Evolutionary conservation across 1,140 invertebrate genomes (phyloP), one percentile per base, ranked within the genome.

Genomic region (Megalopta genalis): DNA sequence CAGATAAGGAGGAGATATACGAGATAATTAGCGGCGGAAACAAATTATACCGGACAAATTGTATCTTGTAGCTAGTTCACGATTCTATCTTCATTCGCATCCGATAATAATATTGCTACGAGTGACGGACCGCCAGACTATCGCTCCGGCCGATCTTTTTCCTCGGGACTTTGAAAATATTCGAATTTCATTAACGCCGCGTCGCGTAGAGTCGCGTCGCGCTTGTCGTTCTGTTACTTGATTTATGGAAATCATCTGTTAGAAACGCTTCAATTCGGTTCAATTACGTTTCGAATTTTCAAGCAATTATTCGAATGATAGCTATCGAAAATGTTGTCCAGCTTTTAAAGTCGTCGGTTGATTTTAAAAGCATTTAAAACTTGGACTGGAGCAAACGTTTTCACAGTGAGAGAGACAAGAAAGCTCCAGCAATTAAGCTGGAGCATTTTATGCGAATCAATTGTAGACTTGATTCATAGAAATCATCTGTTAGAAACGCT

Each of bases 1-100:
- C 80, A 70, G 83, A 82, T 85, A 85, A 79, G 75, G 71, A 84
- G 69, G 75, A 75, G 27, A 63, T 64, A 46, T 54, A 59, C 32
- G 54, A 42, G 62, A 75, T 77, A 85, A 82, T 79, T 75, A 82
- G 21, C 14, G 37, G 54, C 69, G n/a, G 60, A 75, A 74, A 78
- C 42, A 77, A 81, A 81, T 74, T 67, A 77, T 52, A 27, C 16
- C 25, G 60, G 60, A 81, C 62, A 84, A 46, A 77, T 62, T 46
- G 62, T 27, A 39, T n/a, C 25, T 46, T 72, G 21, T 14, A 32
- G 54, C 70, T 66, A 62, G 18, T 60, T 62, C 42, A 49, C 49
- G 66, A 71, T 76, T 70, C 74, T 65, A 49, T 69, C 27, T 77
- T 57, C 27, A 21, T 57, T 42, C n/a, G 6, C 9, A 67, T 37